Percentiles rank a stretch among this genome's conserved stretches.
These are phyloP conservation scores for Uria aalge DNA, from an alignment of 2,113 vertebrate genomes.

Conservation along the genomic window DNA sequence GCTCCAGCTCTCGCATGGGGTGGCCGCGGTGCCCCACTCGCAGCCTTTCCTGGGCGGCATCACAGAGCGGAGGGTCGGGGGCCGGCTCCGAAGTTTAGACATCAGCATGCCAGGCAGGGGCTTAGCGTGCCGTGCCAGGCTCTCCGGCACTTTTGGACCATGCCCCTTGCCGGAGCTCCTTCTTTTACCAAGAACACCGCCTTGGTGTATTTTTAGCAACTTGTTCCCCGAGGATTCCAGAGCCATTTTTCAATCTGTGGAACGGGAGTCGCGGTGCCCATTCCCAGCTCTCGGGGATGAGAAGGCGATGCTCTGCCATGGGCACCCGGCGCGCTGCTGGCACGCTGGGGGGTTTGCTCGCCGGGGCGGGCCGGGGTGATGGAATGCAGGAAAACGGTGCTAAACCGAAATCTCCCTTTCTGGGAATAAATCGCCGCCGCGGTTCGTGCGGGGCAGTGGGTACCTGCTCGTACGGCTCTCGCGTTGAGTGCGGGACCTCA, in stretches of 20 bases:
- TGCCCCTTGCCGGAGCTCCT: background rate
- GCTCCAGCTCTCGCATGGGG: accelerated
- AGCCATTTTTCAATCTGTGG: constrained; percentile 20
- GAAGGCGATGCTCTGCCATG: background rate
- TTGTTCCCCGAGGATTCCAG: constrained; percentile 49
- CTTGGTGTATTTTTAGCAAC: constrained; percentile 48
- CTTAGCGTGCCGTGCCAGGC: background rate
- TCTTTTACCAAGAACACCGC: background rate
- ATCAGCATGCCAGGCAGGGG: background rate
- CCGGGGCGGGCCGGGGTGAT: background rate
- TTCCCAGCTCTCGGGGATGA: background rate
- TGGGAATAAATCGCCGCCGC: accelerated
- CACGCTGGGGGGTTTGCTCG: accelerated
- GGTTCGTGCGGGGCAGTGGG: background rate
- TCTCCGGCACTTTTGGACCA: background rate
- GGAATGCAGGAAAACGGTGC: background rate
- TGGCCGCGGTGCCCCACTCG: background rate
- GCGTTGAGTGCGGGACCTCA: background rate
- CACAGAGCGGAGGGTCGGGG: background rate
- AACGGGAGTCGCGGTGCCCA: background rate
- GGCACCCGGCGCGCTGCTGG: background rate
- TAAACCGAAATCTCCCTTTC: background rate
- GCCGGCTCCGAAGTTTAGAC: accelerated
- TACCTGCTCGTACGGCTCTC: accelerated
- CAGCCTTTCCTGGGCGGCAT: background rate